A percentile compares a stretch with the other conserved stretches of the same genome.
These are phyloP conservation scores for Sminthurinus aureus DNA, from an alignment of 2,888 invertebrate genomes.

Conservation along the genomic window DNA sequence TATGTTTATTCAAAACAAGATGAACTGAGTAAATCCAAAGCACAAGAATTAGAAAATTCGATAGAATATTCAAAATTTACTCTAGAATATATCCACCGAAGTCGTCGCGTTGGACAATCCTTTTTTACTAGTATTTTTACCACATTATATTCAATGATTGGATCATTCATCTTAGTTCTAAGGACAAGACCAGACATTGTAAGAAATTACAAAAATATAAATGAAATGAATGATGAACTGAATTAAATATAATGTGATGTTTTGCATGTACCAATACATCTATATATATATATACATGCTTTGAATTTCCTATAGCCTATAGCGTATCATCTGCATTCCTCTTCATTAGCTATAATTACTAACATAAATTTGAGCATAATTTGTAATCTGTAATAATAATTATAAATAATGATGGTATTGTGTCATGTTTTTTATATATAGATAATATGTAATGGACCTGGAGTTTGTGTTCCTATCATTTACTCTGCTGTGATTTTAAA, in stretches of 20 bases:
- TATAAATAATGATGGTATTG: too few relatives aligned
- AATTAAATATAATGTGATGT: too few relatives aligned
- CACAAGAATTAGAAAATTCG: constrained; percentile 67
- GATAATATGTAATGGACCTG: constrained; percentile 93
- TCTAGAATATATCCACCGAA: constrained; percentile 76
- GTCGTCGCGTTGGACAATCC: constrained; percentile 86
- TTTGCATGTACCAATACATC: too few relatives aligned
- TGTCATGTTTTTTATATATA: constrained; percentile 51
- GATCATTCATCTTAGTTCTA: constrained; percentile 74
- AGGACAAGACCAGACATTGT: constrained; percentile 76
- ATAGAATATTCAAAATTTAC: constrained; percentile 63
- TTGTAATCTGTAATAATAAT: too few relatives aligned
- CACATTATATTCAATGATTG: constrained; percentile 76
- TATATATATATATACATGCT: too few relatives aligned
- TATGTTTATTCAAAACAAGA: constrained; percentile 84
- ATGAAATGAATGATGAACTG: too few relatives aligned
- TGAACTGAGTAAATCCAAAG: constrained; percentile 75
- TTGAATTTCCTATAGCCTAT: too few relatives aligned
- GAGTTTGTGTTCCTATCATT: constrained; percentile 90
- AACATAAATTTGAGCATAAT: neutral
- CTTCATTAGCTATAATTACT: constrained; percentile 1
- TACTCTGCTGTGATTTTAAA: constrained; percentile 38
- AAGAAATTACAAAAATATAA: constrained; percentile 24
- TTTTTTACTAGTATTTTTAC: constrained; percentile 80
- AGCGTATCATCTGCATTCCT: too few relatives aligned